Base-by-base conservation (phyloP, 2,797 vertebrate species). In the Pseudopleuronectes americanus region DNA sequence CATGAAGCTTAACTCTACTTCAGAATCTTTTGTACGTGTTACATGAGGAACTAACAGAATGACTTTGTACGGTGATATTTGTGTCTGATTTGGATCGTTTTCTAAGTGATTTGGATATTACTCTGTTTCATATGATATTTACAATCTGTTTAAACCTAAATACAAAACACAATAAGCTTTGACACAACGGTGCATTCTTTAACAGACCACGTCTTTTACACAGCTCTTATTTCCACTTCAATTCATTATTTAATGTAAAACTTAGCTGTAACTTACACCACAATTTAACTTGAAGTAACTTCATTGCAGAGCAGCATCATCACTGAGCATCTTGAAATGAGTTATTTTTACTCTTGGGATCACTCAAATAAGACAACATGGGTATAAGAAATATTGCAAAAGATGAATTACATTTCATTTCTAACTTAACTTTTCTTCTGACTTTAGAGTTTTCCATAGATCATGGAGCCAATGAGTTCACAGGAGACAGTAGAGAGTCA, bases 381-480 rank as follows among this genome's bases (percentile, higher is more conserved):
- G 21, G 13, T 53, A 6, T 2, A 53, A 24, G 10, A 14, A 17
- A 28, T 31, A 7, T 8, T 31, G 13, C 12, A 53, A 53, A 53
- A 53, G 4, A 24, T 24, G 23, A 2, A 38, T 19, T 45, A 4
- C 14, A 19, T 14, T 23, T 8, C 1, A 56, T 56, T 14, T 57
- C 5, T 38, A 8, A 57, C 16, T 21, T 38, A 13, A 16, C 7
- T 31, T 57, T 38, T 57, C 53, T 19, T 43, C 21, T 62, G 1
- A 26, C 10, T 17, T 8, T 1, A 19, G 14, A 41, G 55, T 65
- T 13, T 59, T 61, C 26, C 10, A 22, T 14, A 68, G 73, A 67
- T 48, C 6, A 79, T 78, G 71, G 76, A 78, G 21, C 21, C 13
- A 14, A n/a, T 60, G 10, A 45, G 10, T 14, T 68, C 21, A 1